phyloP scores from a whole-genome alignment of 2,888 invertebrate species.

The Tetragonula carbonaria region DNA sequence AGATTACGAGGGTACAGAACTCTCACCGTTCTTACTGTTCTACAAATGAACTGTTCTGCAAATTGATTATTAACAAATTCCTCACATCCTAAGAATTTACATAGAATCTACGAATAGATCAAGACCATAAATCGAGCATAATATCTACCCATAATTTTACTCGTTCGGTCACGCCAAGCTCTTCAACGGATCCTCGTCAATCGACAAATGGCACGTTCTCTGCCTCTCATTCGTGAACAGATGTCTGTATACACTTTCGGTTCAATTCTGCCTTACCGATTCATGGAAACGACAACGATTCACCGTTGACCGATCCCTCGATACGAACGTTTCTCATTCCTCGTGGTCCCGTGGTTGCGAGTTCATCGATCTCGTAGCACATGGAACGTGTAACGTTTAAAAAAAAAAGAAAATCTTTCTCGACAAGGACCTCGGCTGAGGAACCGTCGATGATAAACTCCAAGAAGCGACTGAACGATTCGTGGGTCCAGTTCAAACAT shows the following conservation, averaged over 20 bases:
- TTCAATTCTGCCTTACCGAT: neutral
- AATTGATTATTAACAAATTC: neutral
- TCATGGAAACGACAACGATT: conserved; percentile 10
- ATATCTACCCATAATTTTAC: conserved; percentile 50
- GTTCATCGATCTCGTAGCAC: conserved; percentile 16
- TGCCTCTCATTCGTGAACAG: conserved; percentile 48
- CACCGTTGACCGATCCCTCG: conserved; percentile 1
- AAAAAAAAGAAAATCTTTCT: no score
- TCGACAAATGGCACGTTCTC: neutral
- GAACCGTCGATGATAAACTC: conserved; percentile 62
- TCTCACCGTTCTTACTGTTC: no score
- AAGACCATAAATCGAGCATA: neutral
- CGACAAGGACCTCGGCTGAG: neutral
- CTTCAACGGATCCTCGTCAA: conserved; percentile 5
- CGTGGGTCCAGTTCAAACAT: conserved; percentile 59
- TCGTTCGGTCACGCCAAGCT: neutral
- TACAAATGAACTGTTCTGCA: no score
- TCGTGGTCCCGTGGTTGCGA: neutral
- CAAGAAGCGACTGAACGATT: conserved; percentile 69
- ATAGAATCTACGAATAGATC: neutral
- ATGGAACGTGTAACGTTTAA: neutral
- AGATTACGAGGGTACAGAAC: no score
- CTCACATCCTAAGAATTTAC: neutral
- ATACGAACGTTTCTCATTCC: conserved; percentile 15
- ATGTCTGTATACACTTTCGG: conserved; percentile 2